Evolutionary conservation across 2,888 invertebrate genomes (phyloP), one percentile per base, ranked within the genome.

Genomic region (Drosophila neotestacea): DNA sequence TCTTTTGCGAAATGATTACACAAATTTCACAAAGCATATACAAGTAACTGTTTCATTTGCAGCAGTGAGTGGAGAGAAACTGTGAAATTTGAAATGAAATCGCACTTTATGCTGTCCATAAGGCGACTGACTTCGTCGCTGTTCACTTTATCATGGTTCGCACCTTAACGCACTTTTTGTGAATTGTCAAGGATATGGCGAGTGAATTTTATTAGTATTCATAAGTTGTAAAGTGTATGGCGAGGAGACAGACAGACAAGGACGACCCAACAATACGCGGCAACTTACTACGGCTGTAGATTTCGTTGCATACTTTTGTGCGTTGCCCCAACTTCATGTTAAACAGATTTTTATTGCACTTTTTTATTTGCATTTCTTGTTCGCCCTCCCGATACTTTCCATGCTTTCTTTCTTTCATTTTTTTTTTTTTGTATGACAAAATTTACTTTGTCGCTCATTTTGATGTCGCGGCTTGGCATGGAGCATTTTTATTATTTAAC

Each of bases 271-370:
- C 41, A 42, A 36, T 16, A 27, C 4, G 7, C 32, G 28, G 41
- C 50, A 44, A 55, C 74, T 70, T 48, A 32, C 58, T 66, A 73
- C 48, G 63, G 51, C 80, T 67, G 44, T 59, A 63, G 62, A 61
- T 64, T 77, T 66, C 73, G 54, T 62, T 65, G 54, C 70, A 74
- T 66, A 75, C 78, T 74, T 78, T 76, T 73, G 63, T 70, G 68
- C 65, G 68, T 66, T 55, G 48, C 11, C 46, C 16, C 36, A 5
- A 71, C 81, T 81, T 81, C 88, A 78, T 85, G 88, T 89, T 85
- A 76, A 85, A 89, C 83, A 89, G 89, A 87, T 85, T 89, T 85
- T 85, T 85, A 89, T 85, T 89, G 88, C 80, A 89, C 60, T 81
- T 89, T 81, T 81, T 81, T 79, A 79, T 81, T 79, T 81, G 72